phyloP scores from a whole-genome alignment of 2,888 invertebrate species.

The Rambutsinella grinnellia region DNA sequence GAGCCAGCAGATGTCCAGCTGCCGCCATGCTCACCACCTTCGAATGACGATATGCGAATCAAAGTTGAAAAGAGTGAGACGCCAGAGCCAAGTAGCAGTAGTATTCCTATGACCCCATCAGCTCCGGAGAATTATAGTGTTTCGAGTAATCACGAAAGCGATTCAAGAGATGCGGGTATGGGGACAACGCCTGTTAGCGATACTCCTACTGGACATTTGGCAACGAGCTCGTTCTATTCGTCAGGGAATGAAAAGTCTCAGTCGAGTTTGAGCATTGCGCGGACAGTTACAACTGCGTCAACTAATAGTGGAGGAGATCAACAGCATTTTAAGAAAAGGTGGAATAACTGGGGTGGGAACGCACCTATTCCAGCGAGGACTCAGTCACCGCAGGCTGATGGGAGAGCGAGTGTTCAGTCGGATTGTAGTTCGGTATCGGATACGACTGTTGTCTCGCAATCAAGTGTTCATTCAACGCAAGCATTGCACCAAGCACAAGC shows the following conservation, averaged over 20 bases:
- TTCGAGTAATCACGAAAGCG: slow-evolving; percentile 47
- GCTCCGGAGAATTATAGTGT: slow-evolving; percentile 44
- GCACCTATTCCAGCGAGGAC: slow-evolving; percentile 24
- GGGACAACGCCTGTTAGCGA: slow-evolving; percentile 6
- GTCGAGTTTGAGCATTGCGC: slow-evolving; percentile 17
- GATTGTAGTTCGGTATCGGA: slow-evolving; percentile 61
- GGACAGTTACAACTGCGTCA: not conserved
- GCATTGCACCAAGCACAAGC: not conserved
- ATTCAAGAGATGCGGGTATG: slow-evolving; percentile 32
- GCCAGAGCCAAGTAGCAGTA: slow-evolving; percentile 47
- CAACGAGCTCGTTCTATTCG: slow-evolving; percentile 1
- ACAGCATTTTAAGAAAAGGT: slow-evolving; percentile 64
- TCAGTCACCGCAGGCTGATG: slow-evolving; percentile 54
- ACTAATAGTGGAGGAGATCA: slow-evolving; percentile 41
- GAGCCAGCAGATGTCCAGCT: not conserved
- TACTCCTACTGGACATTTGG: slow-evolving; percentile 1
- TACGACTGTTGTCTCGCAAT: slow-evolving; percentile 33
- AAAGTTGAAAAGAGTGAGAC: slow-evolving; percentile 59
- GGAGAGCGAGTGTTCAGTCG: slow-evolving; percentile 64
- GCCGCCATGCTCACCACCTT: slow-evolving; percentile 5
- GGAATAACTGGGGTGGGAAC: slow-evolving; percentile 62
- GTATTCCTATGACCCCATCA: slow-evolving; percentile 49
- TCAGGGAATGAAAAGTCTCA: slow-evolving; percentile 10
- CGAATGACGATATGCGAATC: slow-evolving; percentile 34
- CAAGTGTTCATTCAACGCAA: slow-evolving; percentile 32